A percentile compares a stretch with the other conserved stretches of the same genome.
phyloP scores from a whole-genome alignment of 2,113 vertebrate genomes.

The Catharus bicknelli region DNA sequence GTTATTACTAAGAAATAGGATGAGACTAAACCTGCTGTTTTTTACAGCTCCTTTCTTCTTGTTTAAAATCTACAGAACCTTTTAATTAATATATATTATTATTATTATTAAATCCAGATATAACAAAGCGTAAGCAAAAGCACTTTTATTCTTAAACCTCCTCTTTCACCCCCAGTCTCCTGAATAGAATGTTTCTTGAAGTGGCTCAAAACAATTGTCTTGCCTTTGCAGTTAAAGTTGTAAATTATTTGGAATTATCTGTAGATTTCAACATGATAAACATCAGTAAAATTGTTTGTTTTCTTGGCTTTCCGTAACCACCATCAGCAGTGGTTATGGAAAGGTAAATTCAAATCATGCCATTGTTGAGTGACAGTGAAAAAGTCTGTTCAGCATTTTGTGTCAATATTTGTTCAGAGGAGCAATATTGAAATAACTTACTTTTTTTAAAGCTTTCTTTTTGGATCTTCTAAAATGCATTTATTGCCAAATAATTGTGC shows the following conservation, averaged over 20 bases:
- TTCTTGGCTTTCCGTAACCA: not conserved
- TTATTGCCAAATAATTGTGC: not conserved
- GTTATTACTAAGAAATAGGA: not conserved
- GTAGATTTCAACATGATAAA: not conserved
- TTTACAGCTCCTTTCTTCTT: not conserved
- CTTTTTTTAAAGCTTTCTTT: not conserved
- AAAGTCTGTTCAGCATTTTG: not conserved
- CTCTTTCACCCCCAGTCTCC: accelerated
- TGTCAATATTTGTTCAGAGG: not conserved
- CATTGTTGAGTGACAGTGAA: not conserved
- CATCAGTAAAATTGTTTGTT: not conserved
- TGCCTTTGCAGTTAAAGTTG: not conserved
- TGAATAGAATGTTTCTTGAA: not conserved
- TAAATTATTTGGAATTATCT: not conserved
- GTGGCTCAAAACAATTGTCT: not conserved
- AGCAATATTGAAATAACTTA: not conserved
- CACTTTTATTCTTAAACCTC: not conserved
- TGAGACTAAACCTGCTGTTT: not conserved
- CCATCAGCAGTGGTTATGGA: not conserved
- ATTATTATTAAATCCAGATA: not conserved
- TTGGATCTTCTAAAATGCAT: not conserved
- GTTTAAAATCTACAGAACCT: not conserved
- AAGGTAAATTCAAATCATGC: not conserved
- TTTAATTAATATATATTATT: not conserved
- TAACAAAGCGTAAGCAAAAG: not conserved